Evolutionary conservation across 2,113 vertebrate species (phyloP).

Genomic region (Pyxicephalus adspersus): DNA sequence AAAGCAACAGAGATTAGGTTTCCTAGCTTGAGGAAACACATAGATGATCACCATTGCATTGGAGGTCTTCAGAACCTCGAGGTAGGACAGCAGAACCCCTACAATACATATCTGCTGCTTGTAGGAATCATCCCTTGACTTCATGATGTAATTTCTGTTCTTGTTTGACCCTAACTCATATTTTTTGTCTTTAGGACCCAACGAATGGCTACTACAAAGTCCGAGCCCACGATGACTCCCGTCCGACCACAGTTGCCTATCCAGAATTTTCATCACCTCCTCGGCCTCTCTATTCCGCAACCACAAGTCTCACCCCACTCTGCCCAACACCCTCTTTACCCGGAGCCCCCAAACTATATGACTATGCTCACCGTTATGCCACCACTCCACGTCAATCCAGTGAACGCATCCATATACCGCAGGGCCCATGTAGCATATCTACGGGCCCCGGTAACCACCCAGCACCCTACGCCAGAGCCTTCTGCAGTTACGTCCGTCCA

Average conservation of each 20-base stretch:
- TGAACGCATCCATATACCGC: slow-evolving; percentile 62
- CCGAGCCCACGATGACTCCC: slow-evolving; percentile 80
- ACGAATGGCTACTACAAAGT: slow-evolving; percentile 93
- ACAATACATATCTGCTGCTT: too few species aligned
- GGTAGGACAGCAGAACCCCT: too few species aligned
- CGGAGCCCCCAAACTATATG: slow-evolving; percentile 76
- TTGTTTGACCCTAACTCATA: neutral
- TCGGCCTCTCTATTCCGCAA: slow-evolving; percentile 74
- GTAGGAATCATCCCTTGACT: too few species aligned
- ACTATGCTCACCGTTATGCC: slow-evolving; percentile 78
- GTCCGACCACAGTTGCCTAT: slow-evolving; percentile 73
- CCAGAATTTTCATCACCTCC: slow-evolving; percentile 77
- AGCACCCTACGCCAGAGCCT: slow-evolving; percentile 82
- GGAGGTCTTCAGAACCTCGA: too few species aligned
- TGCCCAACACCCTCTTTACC: slow-evolving; percentile 59
- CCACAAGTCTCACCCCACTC: slow-evolving; percentile 73
- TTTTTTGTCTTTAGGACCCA: slow-evolving; percentile 74
- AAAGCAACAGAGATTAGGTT: too few species aligned
- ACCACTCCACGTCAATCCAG: slow-evolving; percentile 49
- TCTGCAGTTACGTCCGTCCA: slow-evolving; percentile 84
- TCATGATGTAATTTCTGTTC: too few species aligned
- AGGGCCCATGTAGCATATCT: slow-evolving; percentile 61
- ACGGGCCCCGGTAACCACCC: slow-evolving; percentile 79
- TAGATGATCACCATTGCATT: too few species aligned
- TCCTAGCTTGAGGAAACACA: too few species aligned